Percentiles rank a stretch among this genome's conserved stretches.
Conservation (phyloP, 2,888 invertebrate species). For the Rugalucina vietnamica region DNA sequence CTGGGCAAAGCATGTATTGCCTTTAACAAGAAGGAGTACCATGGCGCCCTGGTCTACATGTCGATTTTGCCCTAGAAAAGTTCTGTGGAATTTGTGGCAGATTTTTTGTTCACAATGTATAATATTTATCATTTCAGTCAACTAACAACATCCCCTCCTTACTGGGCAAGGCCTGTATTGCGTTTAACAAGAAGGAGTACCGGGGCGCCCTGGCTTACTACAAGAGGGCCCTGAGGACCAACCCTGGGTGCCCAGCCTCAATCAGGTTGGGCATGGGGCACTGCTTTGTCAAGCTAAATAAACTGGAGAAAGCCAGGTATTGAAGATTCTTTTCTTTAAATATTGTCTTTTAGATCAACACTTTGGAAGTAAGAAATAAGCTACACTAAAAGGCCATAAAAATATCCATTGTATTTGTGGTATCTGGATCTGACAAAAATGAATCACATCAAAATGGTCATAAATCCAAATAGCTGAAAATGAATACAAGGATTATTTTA, state of each 20-base stretch:
- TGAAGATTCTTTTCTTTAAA: too few species aligned
- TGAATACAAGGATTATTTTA: too few species aligned
- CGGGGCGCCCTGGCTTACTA: slow-evolving; percentile 98
- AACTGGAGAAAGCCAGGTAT: slow-evolving; percentile 96
- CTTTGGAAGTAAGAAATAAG: too few species aligned
- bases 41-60: slow-evolving; percentile 97
- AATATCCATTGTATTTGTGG: too few species aligned
- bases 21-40: slow-evolving; percentile 96
- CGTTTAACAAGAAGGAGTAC: slow-evolving; percentile 97
- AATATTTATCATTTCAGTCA: slow-evolving; percentile 70
- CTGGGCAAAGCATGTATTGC: slow-evolving; percentile 99
- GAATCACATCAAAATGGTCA: too few species aligned
- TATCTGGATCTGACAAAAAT: too few species aligned
- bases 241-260: slow-evolving; percentile 98
- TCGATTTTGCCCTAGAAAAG: too few species aligned
- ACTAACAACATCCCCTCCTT: slow-evolving; percentile 98
- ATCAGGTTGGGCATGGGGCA: slow-evolving; percentile 99
- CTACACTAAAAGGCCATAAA: too few species aligned
- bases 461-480: too few species aligned
- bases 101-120: neutral
- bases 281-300: slow-evolving; percentile 98
- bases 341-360: too few species aligned
- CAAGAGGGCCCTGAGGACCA: slow-evolving; percentile 97
- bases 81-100: too few species aligned
- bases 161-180: slow-evolving; percentile 99